Evolutionary conservation across 2,797 vertebrate species (phyloP).

Genomic region (Nothura maculosa): DNA sequence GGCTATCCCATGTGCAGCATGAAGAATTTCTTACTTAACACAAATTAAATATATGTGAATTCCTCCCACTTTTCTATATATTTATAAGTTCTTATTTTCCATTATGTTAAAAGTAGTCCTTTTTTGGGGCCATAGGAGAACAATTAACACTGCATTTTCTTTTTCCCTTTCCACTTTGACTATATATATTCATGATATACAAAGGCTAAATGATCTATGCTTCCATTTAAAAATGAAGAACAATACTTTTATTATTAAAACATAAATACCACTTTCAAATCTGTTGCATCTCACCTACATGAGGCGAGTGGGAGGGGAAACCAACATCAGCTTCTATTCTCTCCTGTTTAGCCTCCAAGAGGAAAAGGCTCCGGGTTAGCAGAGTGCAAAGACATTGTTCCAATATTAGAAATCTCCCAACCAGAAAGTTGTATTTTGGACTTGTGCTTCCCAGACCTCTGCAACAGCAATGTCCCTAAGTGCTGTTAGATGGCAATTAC

Average conservation of each 20-base stretch:
- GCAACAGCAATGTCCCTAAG: conserved; percentile 28
- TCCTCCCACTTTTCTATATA: not conserved
- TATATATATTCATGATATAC: not conserved
- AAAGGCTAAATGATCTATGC: not conserved
- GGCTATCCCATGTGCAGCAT: not conserved
- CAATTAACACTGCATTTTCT: not conserved
- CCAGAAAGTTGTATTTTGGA: conserved; percentile 54
- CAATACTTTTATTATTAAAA: conserved; percentile 13
- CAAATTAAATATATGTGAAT: not conserved
- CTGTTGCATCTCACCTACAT: not conserved
- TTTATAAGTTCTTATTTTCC: not conserved
- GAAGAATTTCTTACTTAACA: not conserved
- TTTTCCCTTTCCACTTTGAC: not conserved
- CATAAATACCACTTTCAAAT: not conserved
- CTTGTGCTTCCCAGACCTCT: conserved; percentile 17
- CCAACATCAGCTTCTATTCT: not conserved
- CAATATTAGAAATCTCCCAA: conserved; percentile 59
- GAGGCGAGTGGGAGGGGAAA: not conserved
- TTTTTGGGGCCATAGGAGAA: not conserved
- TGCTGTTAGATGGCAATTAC: conserved; percentile 62
- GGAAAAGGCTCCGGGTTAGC: conserved; percentile 1
- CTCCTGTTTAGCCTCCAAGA: not conserved
- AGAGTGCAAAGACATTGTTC: conserved; percentile 24
- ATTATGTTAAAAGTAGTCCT: not conserved
- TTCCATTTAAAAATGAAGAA: conserved; percentile 44